These are phyloP conservation scores for Helostoma temminkii DNA, from an alignment of 2,797 vertebrate genomes.

Conservation along the genomic window DNA sequence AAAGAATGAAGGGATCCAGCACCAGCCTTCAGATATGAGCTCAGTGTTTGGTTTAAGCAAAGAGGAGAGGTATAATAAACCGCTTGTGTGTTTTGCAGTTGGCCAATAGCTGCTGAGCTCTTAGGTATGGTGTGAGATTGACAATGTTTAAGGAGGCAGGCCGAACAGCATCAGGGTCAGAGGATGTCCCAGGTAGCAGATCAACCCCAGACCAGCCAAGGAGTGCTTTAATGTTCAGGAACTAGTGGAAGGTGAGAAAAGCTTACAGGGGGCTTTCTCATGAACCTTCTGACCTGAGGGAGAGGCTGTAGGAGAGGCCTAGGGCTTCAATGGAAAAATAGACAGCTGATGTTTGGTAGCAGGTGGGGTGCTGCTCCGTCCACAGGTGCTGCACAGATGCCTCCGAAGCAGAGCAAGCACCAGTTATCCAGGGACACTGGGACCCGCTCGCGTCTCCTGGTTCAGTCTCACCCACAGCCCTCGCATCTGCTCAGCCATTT, in stretches of 20 bases:
- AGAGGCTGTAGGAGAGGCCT: slow-evolving; percentile 60
- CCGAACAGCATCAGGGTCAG: slow-evolving; percentile 69
- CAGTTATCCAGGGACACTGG: slow-evolving; percentile 76
- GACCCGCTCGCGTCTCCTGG: slow-evolving; percentile 72
- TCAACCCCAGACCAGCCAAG: slow-evolving; percentile 69
- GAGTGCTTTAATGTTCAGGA: slow-evolving; percentile 80
- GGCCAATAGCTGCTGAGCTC: slow-evolving; percentile 68
- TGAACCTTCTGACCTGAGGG: slow-evolving; percentile 77
- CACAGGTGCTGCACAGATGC: slow-evolving; percentile 88
- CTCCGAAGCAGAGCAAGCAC: slow-evolving; percentile 73
- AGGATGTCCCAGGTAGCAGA: slow-evolving; percentile 73
- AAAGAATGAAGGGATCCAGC: slow-evolving; percentile 69
- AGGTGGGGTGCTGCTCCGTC: slow-evolving; percentile 70
- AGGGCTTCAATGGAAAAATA: slow-evolving; percentile 59
- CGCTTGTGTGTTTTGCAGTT: slow-evolving; percentile 65
- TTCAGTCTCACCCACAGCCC: slow-evolving; percentile 77
- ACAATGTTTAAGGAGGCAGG: slow-evolving; percentile 75
- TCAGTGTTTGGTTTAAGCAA: slow-evolving; percentile 74
- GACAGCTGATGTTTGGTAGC: slow-evolving; percentile 73
- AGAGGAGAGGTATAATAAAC: slow-evolving; percentile 72
- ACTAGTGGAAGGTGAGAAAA: slow-evolving; percentile 86
- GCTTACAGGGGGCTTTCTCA: slow-evolving; percentile 81
- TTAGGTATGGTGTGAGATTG: slow-evolving; percentile 70
- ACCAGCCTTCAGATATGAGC: slow-evolving; percentile 70
- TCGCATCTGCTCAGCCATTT: slow-evolving; percentile 87